A percentile compares a stretch with the other conserved stretches of the same genome.
These are phyloP conservation scores for Himalopsyche tibetana DNA, from an alignment of 2,888 invertebrate species.

Conservation along the genomic window DNA sequence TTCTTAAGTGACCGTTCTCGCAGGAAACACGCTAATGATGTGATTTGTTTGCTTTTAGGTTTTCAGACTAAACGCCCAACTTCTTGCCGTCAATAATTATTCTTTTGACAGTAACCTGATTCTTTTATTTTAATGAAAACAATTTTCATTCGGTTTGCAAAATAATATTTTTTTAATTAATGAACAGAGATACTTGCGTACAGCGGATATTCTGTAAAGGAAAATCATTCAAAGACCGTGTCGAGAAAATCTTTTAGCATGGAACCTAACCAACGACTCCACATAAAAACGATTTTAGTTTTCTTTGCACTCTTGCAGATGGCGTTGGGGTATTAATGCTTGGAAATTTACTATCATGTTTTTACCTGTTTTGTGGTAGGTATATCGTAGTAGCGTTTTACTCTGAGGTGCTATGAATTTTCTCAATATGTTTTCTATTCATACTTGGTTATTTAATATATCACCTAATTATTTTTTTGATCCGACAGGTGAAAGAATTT, in stretches of 20 bases:
- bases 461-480: too few species aligned
- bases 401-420: not conserved
- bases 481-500: too few species aligned
- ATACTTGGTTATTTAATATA: too few species aligned
- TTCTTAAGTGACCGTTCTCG: slow-evolving; percentile 13
- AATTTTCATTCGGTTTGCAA: too few species aligned
- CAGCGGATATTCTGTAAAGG: not conserved
- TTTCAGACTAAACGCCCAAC: not conserved
- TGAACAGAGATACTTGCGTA: too few species aligned
- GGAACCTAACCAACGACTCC: not conserved
- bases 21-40: slow-evolving; percentile 49
- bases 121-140: too few species aligned
- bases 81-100: not conserved
- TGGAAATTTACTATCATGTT: not conserved
- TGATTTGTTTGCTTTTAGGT: slow-evolving; percentile 47
- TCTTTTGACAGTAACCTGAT: not conserved
- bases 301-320: not conserved
- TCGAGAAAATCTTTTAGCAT: not conserved
- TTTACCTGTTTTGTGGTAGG: not conserved
- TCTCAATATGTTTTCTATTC: not conserved
- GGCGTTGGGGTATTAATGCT: not conserved
- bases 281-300: not conserved
- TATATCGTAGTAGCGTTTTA: not conserved
- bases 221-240: not conserved
- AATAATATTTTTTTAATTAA: too few species aligned